These are phyloP conservation scores for Galeopterus variegatus DNA, from an alignment of 2,113 vertebrate genomes.

Conservation along the genomic window DNA sequence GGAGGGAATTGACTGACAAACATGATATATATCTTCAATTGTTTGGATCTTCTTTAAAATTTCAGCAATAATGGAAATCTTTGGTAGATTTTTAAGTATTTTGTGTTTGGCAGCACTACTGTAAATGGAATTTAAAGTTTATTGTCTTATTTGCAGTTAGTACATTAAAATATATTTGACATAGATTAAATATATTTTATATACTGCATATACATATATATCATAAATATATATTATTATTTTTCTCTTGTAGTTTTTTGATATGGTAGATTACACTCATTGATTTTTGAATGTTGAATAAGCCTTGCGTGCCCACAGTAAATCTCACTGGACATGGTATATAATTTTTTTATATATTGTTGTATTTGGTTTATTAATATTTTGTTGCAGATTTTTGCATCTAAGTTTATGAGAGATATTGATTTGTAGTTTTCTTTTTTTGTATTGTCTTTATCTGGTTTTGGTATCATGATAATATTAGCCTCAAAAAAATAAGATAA, in stretches of 20 bases:
- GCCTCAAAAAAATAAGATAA: not conserved
- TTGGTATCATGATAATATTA: not conserved
- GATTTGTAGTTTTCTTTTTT: not conserved
- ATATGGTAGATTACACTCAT: not conserved
- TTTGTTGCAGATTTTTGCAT: not conserved
- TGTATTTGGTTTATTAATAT: slow-evolving; percentile 38
- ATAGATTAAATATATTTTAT: not conserved
- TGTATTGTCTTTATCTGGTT: not conserved
- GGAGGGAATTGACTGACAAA: not conserved
- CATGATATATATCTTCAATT: not conserved
- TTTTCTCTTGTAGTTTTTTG: not conserved
- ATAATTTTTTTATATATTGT: not conserved
- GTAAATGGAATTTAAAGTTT: slow-evolving; percentile 33
- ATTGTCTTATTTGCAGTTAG: not conserved
- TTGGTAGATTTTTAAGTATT: slow-evolving; percentile 36
- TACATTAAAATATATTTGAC: not conserved
- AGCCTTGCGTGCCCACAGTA: not conserved
- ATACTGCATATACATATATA: not conserved
- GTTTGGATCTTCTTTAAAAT: slow-evolving; percentile 36
- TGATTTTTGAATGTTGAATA: not conserved
- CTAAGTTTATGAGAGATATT: not conserved
- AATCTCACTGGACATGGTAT: not conserved
- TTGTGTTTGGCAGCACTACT: not conserved
- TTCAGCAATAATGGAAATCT: not conserved
- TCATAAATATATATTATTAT: not conserved